A percentile compares a stretch with the other conserved stretches of the same genome.
Evolutionary conservation across 2,888 invertebrate genomes (phyloP).

Genomic region (Oscheius onirici): DNA sequence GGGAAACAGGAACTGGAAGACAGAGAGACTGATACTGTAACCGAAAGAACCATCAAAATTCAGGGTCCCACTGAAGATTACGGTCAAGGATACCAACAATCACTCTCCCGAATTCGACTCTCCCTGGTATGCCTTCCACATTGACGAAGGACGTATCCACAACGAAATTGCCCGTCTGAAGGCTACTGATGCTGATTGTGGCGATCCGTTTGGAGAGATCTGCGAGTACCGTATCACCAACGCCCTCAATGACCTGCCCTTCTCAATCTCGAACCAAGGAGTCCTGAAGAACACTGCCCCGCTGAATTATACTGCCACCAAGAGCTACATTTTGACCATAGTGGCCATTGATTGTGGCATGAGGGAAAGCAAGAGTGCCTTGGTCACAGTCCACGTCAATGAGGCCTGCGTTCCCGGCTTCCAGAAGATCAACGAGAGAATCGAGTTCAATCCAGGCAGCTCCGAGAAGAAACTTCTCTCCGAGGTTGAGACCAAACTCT

Average conservation of each 20-base stretch:
- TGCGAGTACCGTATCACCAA: slow-evolving; percentile 95
- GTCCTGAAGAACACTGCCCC: slow-evolving; percentile 90
- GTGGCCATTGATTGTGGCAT: slow-evolving; percentile 97
- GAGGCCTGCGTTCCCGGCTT: slow-evolving; percentile 73
- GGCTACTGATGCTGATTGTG: slow-evolving; percentile 92
- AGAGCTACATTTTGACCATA: slow-evolving; percentile 94
- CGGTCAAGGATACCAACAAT: slow-evolving; percentile 94
- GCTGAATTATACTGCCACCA: slow-evolving; percentile 88
- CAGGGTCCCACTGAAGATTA: slow-evolving; percentile 75
- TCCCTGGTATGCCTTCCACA: slow-evolving; percentile 87
- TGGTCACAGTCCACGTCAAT: slow-evolving; percentile 93
- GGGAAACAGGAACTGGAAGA: too few species aligned
- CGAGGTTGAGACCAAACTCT: slow-evolving; percentile 49
- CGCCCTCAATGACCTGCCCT: slow-evolving; percentile 66
- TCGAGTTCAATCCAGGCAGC: slow-evolving; percentile 86
- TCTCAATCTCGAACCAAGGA: slow-evolving; percentile 68
- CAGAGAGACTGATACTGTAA: neutral
- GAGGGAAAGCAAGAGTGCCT: slow-evolving; percentile 84
- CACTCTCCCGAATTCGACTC: slow-evolving; percentile 91
- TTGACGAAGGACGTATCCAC: slow-evolving; percentile 82
- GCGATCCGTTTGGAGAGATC: slow-evolving; percentile 91
- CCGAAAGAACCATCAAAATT: neutral
- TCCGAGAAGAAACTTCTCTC: slow-evolving; percentile 82
- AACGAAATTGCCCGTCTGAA: slow-evolving; percentile 88
- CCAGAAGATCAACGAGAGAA: slow-evolving; percentile 72